A percentile compares a stretch with the other conserved stretches of the same genome.
These are phyloP conservation scores for Maniola hyperantus DNA, from an alignment of 2,888 invertebrate genomes.

Conservation along the genomic window DNA sequence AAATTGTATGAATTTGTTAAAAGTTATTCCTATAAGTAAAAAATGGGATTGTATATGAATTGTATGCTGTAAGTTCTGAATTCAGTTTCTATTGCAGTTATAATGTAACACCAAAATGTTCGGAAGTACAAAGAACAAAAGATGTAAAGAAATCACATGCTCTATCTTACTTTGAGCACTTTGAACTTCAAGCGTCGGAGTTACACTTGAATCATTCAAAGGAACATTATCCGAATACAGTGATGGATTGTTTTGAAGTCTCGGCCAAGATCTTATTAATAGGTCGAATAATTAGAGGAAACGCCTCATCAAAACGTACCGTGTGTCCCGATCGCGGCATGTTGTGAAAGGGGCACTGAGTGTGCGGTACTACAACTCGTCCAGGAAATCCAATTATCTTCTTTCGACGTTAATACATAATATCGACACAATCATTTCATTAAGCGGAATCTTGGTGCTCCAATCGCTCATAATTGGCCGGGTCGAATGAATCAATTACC, in stretches of 20 bases:
- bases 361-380: slow-evolving; percentile 61
- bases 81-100: neutral
- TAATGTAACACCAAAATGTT: neutral
- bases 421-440: slow-evolving; percentile 81
- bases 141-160: slow-evolving; percentile 2
- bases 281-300: slow-evolving; percentile 80
- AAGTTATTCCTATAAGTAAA: too few relatives aligned
- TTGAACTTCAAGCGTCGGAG: slow-evolving; percentile 26
- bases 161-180: slow-evolving; percentile 14
- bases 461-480: slow-evolving; percentile 69
- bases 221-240: slow-evolving; percentile 55
- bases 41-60: too few relatives aligned
- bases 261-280: slow-evolving; percentile 68
- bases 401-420: slow-evolving; percentile 77
- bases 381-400: slow-evolving; percentile 82
- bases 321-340: slow-evolving; percentile 52
- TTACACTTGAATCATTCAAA: slow-evolving; percentile 49
- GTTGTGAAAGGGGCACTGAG: slow-evolving; percentile 68
- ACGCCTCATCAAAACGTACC: slow-evolving; percentile 70
- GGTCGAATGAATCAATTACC: slow-evolving; percentile 62
- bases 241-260: slow-evolving; percentile 62
- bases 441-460: slow-evolving; percentile 70
- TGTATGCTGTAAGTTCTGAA: too few relatives aligned
- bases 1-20: too few relatives aligned
- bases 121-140: slow-evolving; percentile 3